Conservation (phyloP, 2,797 vertebrate genomes). For the Crocodylus rhombifer region DNA sequence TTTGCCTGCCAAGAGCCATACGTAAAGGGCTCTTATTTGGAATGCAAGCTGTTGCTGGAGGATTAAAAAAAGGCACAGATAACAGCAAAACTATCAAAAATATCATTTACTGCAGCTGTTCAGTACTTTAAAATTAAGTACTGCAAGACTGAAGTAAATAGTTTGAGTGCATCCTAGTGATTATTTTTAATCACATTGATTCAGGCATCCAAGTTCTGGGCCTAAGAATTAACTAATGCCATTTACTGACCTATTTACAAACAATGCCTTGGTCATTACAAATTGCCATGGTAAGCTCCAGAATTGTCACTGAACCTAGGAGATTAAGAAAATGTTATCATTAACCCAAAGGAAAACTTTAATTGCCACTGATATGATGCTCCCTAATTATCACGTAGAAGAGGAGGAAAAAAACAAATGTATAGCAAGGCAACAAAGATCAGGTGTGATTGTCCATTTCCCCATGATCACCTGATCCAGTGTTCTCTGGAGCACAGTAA, state of each 20-base stretch:
- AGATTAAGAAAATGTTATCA: constrained; percentile 45
- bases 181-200: neutral
- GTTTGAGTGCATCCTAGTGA: fast-evolving
- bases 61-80: fast-evolving
- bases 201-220: neutral
- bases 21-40: neutral
- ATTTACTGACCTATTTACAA: constrained; percentile 10
- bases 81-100: neutral
- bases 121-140: neutral
- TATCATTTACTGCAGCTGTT: neutral
- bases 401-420: neutral
- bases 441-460: neutral
- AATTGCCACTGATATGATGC: neutral
- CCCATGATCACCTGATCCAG: neutral
- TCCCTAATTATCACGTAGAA: constrained; percentile 6
- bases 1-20: neutral
- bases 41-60: neutral
- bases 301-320: constrained; percentile 4
- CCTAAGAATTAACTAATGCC: constrained; percentile 15
- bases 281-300: constrained; percentile 27
- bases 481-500: neutral
- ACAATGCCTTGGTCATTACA: constrained; percentile 21
- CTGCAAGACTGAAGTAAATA: neutral
- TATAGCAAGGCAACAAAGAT: neutral
- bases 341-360: constrained; percentile 15